Conservation (phyloP, 1,140 invertebrate species). For the Cyclargus thomasi region DNA sequence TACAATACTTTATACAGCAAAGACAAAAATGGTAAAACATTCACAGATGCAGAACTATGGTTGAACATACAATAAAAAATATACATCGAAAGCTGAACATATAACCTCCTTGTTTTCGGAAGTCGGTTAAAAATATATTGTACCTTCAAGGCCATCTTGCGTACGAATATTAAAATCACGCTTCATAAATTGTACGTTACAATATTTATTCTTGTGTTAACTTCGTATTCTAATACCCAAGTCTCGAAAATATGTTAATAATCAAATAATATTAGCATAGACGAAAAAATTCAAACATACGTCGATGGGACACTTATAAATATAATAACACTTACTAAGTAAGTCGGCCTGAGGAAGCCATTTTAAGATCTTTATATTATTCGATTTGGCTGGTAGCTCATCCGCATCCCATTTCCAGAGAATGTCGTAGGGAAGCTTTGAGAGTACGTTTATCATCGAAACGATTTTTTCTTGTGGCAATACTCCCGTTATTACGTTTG, state of each 20-base stretch:
- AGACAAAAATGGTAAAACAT: too few relatives aligned
- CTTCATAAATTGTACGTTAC: not conserved
- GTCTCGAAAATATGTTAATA: slow-evolving; percentile 1
- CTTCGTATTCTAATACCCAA: not conserved
- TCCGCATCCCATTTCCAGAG: slow-evolving; percentile 73
- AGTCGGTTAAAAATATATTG: too few relatives aligned
- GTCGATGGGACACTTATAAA: not conserved
- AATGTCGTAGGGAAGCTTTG: slow-evolving; percentile 31
- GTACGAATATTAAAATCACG: not conserved
- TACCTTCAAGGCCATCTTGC: not conserved
- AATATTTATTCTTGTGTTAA: not conserved
- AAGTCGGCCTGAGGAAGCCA: slow-evolving; percentile 75
- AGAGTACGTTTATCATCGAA: slow-evolving; percentile 61
- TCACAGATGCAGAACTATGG: too few relatives aligned
- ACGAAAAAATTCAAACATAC: too few relatives aligned
- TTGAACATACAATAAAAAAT: too few relatives aligned
- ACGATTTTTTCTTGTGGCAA: slow-evolving; percentile 51
- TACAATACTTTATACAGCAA: too few relatives aligned
- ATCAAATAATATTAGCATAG: not conserved
- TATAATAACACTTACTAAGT: slow-evolving; percentile 33
- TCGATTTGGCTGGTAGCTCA: slow-evolving; percentile 40
- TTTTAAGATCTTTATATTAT: slow-evolving; percentile 70
- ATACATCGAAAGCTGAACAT: too few relatives aligned
- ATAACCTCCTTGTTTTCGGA: too few relatives aligned
- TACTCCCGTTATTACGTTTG: slow-evolving; percentile 61